Evolutionary conservation across 2,797 vertebrate species (phyloP), one percentile per base, ranked within the genome.

Genomic region (Takifugu ocellatus): DNA sequence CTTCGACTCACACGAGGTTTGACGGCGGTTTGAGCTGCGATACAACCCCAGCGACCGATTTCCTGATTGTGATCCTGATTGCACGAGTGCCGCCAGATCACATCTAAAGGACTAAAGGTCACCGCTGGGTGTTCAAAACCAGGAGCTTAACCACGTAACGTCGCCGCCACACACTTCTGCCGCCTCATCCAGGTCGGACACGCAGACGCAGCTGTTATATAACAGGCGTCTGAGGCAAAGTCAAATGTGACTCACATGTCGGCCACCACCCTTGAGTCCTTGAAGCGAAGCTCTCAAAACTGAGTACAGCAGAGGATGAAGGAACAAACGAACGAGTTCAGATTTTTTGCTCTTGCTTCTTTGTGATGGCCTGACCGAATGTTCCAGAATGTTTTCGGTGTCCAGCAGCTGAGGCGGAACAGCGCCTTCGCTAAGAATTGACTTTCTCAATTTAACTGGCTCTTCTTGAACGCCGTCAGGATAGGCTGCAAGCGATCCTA

Each of bases 251-350:
- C 54, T 59, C 60, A 66, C 8, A 11, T 44, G 47, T 64, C 48
- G 52, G 39, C 61, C 49, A 46, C 45, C 59, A 64, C 68, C 51
- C 66, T 56, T 21, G 51, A 60, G 72, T 77, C 66, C 72, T 76
- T 75, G 52, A 21, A 73, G 66, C 50, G 25, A 69, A 68, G 44
- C 45, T 33, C 61, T 62, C 21, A 11, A 54, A 46, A 21, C 21
- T 21, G 21, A 42, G 10, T 21, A 49, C 59, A 59, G 44, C 56
- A 21, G 49, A 17, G 49, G 12, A 25, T 33, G 12, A 21, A 27
- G 10, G 29, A 11, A 54, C 12, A 54, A 36, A 42, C 17, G 24
- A 10, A 53, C 16, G 48, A 29, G 21, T 21, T 21, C 21, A 21
- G 21, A 27, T 4, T 29, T 29, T 9, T 24, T 12, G 6, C 16